A percentile compares a stretch with the other conserved stretches of the same genome.
Conservation (phyloP, 2,888 invertebrate genomes). For the Drosophila yooni region DNA sequence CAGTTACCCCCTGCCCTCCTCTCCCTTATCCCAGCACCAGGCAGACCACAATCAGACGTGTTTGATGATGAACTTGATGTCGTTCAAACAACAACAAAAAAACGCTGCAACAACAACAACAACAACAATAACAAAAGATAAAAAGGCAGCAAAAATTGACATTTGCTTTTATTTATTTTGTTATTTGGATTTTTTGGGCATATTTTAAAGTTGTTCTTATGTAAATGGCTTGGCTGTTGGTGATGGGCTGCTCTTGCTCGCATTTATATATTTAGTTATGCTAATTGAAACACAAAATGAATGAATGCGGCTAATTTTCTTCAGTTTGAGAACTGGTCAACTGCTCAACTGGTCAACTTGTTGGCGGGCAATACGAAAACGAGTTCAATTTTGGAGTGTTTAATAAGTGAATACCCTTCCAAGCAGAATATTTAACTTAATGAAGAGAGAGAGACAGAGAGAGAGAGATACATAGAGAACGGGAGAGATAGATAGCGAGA, state of each 20-base stretch:
- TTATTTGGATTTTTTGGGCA: slow-evolving; percentile 23
- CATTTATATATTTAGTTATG: slow-evolving; percentile 74
- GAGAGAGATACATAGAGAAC: too few species aligned
- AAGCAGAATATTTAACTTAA: not conserved
- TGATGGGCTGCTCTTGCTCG: slow-evolving; percentile 55
- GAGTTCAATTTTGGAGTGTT: not conserved
- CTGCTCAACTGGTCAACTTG: slow-evolving; percentile 32
- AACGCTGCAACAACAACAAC: slow-evolving; percentile 3
- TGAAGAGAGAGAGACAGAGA: not conserved
- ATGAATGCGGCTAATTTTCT: slow-evolving; percentile 27
- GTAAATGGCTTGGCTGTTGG: slow-evolving; percentile 50
- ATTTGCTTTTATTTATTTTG: not conserved
- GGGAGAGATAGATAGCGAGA: too few species aligned
- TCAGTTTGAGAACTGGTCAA: slow-evolving; percentile 44
- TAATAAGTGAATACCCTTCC: not conserved
- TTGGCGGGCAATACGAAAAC: not conserved
- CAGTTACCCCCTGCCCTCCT: not conserved
- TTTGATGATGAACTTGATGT: slow-evolving; percentile 75
- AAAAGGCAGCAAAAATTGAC: slow-evolving; percentile 5
- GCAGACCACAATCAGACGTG: slow-evolving; percentile 56
- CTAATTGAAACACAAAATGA: slow-evolving; percentile 54
- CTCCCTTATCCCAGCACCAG: not conserved
- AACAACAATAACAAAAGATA: not conserved
- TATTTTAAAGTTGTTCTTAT: slow-evolving; percentile 77
- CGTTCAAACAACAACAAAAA: slow-evolving; percentile 45